Evolutionary conservation across 2,113 vertebrate genomes (phyloP).

Genomic region (Vulpes lagopus): DNA sequence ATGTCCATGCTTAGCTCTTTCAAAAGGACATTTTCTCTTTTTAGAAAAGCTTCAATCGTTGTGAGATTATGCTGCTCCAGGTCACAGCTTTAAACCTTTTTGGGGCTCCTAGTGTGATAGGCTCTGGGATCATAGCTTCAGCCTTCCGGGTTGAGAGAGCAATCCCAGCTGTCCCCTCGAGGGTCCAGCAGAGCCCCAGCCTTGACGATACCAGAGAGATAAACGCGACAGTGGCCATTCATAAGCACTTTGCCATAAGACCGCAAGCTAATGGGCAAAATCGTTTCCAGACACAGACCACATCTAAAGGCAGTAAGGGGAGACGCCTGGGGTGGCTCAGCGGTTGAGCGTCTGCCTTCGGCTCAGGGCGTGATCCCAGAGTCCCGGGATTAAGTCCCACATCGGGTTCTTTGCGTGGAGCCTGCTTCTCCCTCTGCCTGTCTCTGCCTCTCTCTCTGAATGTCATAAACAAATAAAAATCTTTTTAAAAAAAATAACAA

Average conservation of each 20-base stretch:
- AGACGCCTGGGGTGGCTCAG: too few species aligned
- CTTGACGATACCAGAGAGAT: neutral
- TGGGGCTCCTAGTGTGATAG: neutral
- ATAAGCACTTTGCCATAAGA: neutral
- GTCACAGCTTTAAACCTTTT: neutral
- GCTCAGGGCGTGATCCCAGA: too few species aligned
- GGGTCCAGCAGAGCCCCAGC: neutral
- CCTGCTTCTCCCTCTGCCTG: too few species aligned
- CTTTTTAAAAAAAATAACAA: neutral
- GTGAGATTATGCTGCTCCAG: neutral
- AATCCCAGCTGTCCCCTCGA: neutral
- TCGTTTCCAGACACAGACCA: neutral
- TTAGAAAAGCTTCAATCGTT: neutral
- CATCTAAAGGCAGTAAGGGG: neutral
- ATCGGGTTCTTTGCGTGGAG: too few species aligned
- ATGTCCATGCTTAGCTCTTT: neutral
- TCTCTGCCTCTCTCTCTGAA: too few species aligned
- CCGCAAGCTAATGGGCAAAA: neutral
- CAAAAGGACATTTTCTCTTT: neutral
- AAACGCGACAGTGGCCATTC: neutral
- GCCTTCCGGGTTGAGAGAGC: neutral
- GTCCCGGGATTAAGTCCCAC: too few species aligned
- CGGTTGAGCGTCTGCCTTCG: too few species aligned
- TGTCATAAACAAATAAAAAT: too few species aligned
- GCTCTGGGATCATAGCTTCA: neutral